These are phyloP conservation scores for Drosophila hamatofila DNA, from an alignment of 2,888 invertebrate species.

Conservation along the genomic window DNA sequence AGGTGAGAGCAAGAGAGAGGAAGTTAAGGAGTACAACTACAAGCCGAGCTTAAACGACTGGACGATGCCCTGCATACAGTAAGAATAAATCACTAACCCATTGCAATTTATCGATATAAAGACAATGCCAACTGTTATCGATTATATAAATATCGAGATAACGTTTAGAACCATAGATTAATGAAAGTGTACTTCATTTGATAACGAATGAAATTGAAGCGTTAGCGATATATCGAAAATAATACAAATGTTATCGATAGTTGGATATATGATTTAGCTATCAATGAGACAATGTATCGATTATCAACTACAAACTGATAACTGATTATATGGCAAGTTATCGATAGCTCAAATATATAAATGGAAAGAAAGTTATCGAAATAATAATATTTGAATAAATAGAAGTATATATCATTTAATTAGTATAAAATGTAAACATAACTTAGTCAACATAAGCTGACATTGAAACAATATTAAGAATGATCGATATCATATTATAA, in stretches of 20 bases:
- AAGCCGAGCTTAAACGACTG: neutral
- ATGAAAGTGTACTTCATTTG: no score
- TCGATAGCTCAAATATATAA: neutral
- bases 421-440: neutral
- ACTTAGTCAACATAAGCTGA: neutral
- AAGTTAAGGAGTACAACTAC: neutral
- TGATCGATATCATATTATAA: neutral
- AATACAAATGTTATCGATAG: neutral
- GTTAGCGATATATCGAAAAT: neutral
- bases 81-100: no score
- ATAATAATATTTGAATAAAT: no score
- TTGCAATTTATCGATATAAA: neutral
- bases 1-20: slow-evolving; percentile 6
- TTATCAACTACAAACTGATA: neutral
- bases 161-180: no score
- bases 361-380: no score
- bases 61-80: neutral
- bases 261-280: neutral
- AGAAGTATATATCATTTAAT: no score
- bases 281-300: neutral
- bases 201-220: neutral
- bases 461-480: neutral
- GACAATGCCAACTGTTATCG: neutral
- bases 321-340: neutral
- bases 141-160: neutral